Base-by-base conservation (phyloP, 1,140 invertebrate species). In the Monomorium pharaonis region DNA sequence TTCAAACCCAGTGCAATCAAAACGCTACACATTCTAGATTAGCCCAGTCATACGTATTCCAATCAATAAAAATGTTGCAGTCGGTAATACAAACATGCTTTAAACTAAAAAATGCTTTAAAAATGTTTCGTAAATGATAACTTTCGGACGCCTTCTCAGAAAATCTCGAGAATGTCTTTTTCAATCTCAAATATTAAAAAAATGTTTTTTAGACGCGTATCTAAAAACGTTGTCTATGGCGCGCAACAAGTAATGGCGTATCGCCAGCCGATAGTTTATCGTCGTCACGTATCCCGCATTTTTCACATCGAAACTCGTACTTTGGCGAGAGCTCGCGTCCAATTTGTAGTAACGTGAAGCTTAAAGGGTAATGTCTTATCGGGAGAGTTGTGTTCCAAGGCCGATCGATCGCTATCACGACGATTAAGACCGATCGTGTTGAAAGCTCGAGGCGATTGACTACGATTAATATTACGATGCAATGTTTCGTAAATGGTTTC, bases 381-480 rank as follows among this genome's bases (percentile, higher is more conserved):
- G 9, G 4, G 37, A 56, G 37, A 54, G 49, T 85, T 77, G 65
- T 63, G n/a, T 63, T 76, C 12, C 84, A 89, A 89, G 87, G 88
- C 72, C 84, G 65, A 88, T 89, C 56, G 70, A 84, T 84, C 84
- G 86, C 75, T 42, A 14, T 51, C 33, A 62, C 44, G 27, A 7
- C 30, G 4, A 77, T 84, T 84, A 84, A 77, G 56, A 83, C 51
- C 27, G 65, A 81, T 81, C 37, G 42, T 83, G 51, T 83, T 83
- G 47, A 51, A 74, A 81, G 65, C 65, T 77, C 24, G 75, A 47
- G 42, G 58, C 33, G 33, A n/a, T n/a, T n/a, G n/a, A 14, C 12
- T 24, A 9, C 67, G 51, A 83, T 83, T 67, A 74, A 74, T 83
- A 74, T n/a, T n/a, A n/a, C n/a, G n/a, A n/a, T 14, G 10, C 7